These are phyloP conservation scores for Melanerpes formicivorus DNA, from an alignment of 2,113 vertebrate genomes.

Conservation along the genomic window DNA sequence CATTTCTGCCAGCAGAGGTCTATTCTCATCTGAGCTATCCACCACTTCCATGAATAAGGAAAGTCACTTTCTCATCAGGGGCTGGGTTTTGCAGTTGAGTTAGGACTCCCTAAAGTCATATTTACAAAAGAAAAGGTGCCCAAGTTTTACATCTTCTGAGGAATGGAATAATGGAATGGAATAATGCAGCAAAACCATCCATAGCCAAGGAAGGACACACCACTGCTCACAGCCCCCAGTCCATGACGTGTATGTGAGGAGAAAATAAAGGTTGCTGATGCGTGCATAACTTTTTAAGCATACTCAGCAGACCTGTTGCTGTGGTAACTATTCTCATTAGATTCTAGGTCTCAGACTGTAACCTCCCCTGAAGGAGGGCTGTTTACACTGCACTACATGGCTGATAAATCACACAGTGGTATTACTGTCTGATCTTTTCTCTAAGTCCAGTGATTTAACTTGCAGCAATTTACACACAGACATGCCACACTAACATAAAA, in stretches of 20 bases:
- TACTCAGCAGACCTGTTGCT: constrained; percentile 66
- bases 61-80: neutral
- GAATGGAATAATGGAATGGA: neutral
- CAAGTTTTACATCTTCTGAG: neutral
- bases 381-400: constrained; percentile 37
- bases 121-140: neutral
- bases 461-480: neutral
- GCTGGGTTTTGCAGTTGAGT: neutral
- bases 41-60: neutral
- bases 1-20: neutral
- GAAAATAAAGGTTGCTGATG: constrained; percentile 8
- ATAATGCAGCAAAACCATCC: neutral
- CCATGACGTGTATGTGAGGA: neutral
- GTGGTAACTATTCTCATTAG: constrained; percentile 47
- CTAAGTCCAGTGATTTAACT: neutral
- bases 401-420: neutral
- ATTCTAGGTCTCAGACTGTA: neutral
- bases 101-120: neutral
- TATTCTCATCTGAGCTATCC: neutral
- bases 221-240: neutral
- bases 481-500: neutral
- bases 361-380: neutral
- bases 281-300: neutral
- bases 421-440: neutral
- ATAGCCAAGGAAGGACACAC: neutral